Base-by-base conservation (phyloP, 2,797 vertebrate genomes). In the Megaceryle alcyon region DNA sequence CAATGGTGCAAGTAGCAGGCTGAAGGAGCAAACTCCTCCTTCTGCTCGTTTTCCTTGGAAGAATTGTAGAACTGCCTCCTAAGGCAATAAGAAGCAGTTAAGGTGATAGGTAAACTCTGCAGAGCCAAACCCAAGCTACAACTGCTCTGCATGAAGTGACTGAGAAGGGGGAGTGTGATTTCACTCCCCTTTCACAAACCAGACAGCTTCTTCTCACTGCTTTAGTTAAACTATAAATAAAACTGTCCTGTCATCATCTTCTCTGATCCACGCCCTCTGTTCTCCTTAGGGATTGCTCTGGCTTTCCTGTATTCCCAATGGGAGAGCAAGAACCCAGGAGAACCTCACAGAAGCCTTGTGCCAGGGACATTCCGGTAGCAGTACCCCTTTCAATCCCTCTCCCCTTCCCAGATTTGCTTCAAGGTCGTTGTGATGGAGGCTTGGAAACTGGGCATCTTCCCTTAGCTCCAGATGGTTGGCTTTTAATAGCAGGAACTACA, bases 261-360 rank as follows among this genome's bases (percentile, higher is more conserved):
- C 37, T 54, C 72, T 18, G 26, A 46, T 39, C 56, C 71, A 29
- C 64, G 29, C 37, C 5, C 70, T 68, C 76, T 64, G 26, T 19
- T 76, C 63, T 86, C 37, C 54, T 79, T 21, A 25, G 54, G 53
- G 35, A 23, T 65, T 68, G 43, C 33, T 75, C 59, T 53, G 48
- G 31, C 14, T 66, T 59, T 29, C 61, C 66, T 28, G 12, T 6
- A 9, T 23, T 33, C 14, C 35, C 23, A 9, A 7, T 0, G 4
- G 37, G 48, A 70, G 35, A 73, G 28, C 20, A 23, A 20, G 59
- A 59, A 33, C 22, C 19, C n/a, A 6, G 25, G 33, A 28, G 14
- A 57, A 35, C 22, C 13, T 25, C 35, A 22, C 6, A 12, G 31
- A 9, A 23, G 4, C 49, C 60, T 64, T 1, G 2, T 0, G 1